Percentiles rank a stretch among this genome's conserved stretches.
These are phyloP conservation scores for Harpagoxenus sublaevis DNA, from an alignment of 2,888 invertebrate genomes.

Conservation along the genomic window DNA sequence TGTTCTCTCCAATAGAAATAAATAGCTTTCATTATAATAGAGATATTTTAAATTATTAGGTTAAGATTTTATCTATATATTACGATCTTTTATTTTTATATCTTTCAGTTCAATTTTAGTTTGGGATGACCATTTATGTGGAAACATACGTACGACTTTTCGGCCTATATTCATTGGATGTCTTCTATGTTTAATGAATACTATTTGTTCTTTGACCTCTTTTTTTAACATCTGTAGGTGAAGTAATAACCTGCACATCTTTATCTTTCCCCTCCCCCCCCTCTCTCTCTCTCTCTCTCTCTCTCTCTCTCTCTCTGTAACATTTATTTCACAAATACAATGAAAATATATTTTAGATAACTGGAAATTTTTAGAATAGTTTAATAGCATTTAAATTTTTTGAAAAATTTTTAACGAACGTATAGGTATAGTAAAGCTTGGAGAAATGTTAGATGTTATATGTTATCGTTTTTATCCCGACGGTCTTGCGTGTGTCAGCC, in stretches of 20 bases:
- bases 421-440: neutral
- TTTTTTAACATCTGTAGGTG: neutral
- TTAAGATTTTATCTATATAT: conserved; percentile 17
- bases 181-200: neutral
- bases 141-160: neutral
- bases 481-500: conserved; percentile 24
- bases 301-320: neutral
- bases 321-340: neutral
- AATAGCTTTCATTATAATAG: neutral
- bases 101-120: neutral
- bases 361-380: conserved; percentile 5
- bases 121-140: neutral
- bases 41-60: neutral
- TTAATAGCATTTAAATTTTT: neutral
- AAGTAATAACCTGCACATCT: neutral
- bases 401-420: neutral
- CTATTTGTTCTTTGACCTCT: neutral
- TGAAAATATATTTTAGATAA: conserved; percentile 6
- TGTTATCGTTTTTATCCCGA: neutral
- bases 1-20: neutral
- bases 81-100: neutral
- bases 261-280: neutral
- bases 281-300: neutral
- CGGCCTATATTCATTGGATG: neutral
- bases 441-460: neutral